Percentiles rank a stretch among this genome's conserved stretches.
Conservation (phyloP, 2,888 invertebrate genomes). For the Parascotia fuliginaria region DNA sequence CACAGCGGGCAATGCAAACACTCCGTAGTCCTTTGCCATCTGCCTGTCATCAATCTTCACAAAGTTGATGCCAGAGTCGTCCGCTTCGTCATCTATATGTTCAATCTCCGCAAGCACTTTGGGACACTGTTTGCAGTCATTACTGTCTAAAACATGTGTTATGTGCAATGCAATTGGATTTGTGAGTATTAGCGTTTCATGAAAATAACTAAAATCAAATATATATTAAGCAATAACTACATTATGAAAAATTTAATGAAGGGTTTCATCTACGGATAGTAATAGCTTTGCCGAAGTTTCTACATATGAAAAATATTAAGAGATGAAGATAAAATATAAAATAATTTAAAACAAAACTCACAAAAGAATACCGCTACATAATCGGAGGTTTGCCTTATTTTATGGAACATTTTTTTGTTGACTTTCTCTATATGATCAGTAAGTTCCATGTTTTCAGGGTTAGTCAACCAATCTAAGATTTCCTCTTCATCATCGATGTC, state of each 20-base stretch:
- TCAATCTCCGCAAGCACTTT: slow-evolving; percentile 94
- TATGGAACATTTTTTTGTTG: slow-evolving; percentile 96
- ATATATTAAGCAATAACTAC: not conserved
- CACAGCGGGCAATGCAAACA: slow-evolving; percentile 95
- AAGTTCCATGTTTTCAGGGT: slow-evolving; percentile 97
- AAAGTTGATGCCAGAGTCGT: slow-evolving; percentile 95
- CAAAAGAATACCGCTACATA: slow-evolving; percentile 97
- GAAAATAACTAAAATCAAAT: not conserved
- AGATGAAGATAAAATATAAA: not conserved
- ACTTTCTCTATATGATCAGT: slow-evolving; percentile 97
- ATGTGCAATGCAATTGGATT: slow-evolving; percentile 76
- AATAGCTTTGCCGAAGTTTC: too few relatives aligned
- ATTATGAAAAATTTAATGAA: too few relatives aligned
- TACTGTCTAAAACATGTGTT: slow-evolving; percentile 92
- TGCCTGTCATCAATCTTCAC: slow-evolving; percentile 96
- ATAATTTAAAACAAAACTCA: slow-evolving; percentile 82
- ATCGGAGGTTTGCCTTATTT: slow-evolving; percentile 94
- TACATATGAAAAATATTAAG: not conserved
- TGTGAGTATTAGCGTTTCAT: slow-evolving; percentile 39
- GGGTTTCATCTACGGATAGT: too few relatives aligned
- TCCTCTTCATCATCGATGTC: slow-evolving; percentile 97
- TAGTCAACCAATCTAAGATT: slow-evolving; percentile 95
- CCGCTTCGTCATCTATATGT: slow-evolving; percentile 97
- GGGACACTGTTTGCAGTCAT: slow-evolving; percentile 97
- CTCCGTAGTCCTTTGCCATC: slow-evolving; percentile 94